Evolutionary conservation across 2,113 vertebrate species (phyloP), one percentile per base, ranked within the genome.

Genomic region (Myotis yumanensis): DNA sequence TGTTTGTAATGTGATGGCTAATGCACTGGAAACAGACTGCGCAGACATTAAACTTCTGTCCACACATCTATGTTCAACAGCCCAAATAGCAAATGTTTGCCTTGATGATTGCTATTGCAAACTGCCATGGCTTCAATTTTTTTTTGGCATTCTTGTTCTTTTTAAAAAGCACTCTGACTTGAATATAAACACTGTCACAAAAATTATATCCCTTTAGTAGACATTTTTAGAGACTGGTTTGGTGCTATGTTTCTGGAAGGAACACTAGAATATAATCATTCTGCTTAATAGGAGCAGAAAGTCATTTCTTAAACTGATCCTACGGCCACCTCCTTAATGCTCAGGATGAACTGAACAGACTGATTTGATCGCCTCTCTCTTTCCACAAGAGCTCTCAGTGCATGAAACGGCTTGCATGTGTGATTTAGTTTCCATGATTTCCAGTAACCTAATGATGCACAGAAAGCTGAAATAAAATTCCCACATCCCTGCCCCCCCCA

Each of bases 351-450:
- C 94, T 97, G 96, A 96, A 94, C 96, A 94, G 97, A 97, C 94
- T 98, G 97, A 97, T 98, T 98, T 97, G 96, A 97, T 98, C 97
- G 96, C 94, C 97, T 69, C 86, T 95, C 95, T 95, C 93, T 97
- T 98, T 90, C 66, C 73, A 62, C 51, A 97, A 97, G 97, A 98
- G 96, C 89, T 95, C 96, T 97, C 85, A 73, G 83, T 93, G 98
- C 97, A 93, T 97, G 96, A 96, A 97, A 96, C 93, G 91, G 88
- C 95, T 97, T 97, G 97, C 95, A 90, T 97, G 92, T 97, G 89
- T 97, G 98, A 98, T 98, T 98, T 97, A 96, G 93, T 95, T 95
- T 97, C 90, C 92, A 57, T 97, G 96, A 97, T 97, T 98, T 96
- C 96, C 68, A 98, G 95, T 73, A 95, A 98, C 87, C 62, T 97